Conservation (phyloP, 2,113 vertebrate genomes). For the Scomber colias region DNA sequence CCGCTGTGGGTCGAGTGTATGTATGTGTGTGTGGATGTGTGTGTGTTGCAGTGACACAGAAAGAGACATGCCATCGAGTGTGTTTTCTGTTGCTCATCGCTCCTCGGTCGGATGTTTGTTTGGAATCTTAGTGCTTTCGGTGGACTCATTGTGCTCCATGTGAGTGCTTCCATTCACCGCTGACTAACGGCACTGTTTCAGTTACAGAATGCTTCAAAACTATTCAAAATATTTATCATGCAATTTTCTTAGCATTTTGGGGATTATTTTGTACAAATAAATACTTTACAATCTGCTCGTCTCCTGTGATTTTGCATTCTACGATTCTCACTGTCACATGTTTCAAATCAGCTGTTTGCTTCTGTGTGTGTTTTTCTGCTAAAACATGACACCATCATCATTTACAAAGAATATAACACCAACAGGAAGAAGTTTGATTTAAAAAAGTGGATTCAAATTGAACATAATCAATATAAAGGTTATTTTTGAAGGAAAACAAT, state of each 20-base stretch:
- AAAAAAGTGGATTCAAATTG: too few species aligned
- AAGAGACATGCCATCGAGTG: conserved; percentile 40
- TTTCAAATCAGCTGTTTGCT: background rate
- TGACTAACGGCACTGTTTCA: conserved; percentile 68
- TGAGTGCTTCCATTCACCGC: conserved; percentile 69
- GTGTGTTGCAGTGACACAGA: conserved; percentile 35
- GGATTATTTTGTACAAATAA: conserved; percentile 74
- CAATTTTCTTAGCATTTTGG: conserved; percentile 68
- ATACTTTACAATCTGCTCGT: conserved; percentile 61
- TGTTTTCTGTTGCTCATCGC: conserved; percentile 31
- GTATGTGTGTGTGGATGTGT: background rate
- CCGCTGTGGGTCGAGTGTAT: background rate
- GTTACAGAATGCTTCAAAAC: conserved; percentile 60
- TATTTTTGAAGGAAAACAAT: too few species aligned
- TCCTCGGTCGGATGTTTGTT: conserved; percentile 34
- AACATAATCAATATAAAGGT: too few species aligned
- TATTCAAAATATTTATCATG: conserved; percentile 75
- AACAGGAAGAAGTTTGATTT: background rate
- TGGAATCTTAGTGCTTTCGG: conserved; percentile 36
- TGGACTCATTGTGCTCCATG: conserved; percentile 62
- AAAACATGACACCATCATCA: background rate
- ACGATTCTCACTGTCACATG: background rate
- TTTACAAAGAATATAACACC: background rate
- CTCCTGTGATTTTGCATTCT: conserved; percentile 25
- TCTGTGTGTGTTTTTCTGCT: background rate